Conservation (phyloP, 2,797 vertebrate species). For the Pangasius macronema region DNA sequence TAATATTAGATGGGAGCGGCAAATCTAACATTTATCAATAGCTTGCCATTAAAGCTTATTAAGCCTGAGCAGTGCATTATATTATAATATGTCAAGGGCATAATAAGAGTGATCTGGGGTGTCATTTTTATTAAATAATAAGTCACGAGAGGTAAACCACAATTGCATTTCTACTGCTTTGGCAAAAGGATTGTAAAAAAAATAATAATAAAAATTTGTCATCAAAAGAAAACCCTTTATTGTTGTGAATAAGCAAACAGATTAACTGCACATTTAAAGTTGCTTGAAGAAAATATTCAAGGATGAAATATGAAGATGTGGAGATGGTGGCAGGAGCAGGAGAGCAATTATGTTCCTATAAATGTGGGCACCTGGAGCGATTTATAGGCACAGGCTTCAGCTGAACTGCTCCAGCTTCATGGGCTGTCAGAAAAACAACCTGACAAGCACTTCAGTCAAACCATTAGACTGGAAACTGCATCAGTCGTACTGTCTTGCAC, state of each 20-base stretch:
- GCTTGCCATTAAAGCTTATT: not conserved
- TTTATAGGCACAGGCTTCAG: conserved; percentile 7
- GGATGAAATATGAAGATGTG: not conserved
- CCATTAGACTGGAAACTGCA: conserved; percentile 36
- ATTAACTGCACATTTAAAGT: not conserved
- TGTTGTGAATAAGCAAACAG: too few species aligned
- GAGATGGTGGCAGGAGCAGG: not conserved
- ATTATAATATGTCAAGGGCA: not conserved
- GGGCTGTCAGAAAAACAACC: conserved; percentile 17
- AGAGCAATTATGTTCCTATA: not conserved
- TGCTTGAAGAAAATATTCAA: not conserved
- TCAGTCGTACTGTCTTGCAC: conserved; percentile 11
- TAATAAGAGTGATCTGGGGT: not conserved
- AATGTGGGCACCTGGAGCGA: not conserved
- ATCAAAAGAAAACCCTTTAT: too few species aligned
- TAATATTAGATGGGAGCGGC: not conserved
- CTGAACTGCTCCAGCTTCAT: not conserved
- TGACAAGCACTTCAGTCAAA: conserved; percentile 29
- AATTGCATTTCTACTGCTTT: too few species aligned
- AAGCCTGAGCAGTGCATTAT: not conserved
- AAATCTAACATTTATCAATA: not conserved
- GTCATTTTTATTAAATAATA: not conserved
- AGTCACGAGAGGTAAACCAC: not conserved
- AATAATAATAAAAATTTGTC: not conserved
- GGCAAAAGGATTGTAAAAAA: not conserved